These are phyloP conservation scores for Brachymystax lenok DNA, from an alignment of 2,797 vertebrate species.

Conservation along the genomic window DNA sequence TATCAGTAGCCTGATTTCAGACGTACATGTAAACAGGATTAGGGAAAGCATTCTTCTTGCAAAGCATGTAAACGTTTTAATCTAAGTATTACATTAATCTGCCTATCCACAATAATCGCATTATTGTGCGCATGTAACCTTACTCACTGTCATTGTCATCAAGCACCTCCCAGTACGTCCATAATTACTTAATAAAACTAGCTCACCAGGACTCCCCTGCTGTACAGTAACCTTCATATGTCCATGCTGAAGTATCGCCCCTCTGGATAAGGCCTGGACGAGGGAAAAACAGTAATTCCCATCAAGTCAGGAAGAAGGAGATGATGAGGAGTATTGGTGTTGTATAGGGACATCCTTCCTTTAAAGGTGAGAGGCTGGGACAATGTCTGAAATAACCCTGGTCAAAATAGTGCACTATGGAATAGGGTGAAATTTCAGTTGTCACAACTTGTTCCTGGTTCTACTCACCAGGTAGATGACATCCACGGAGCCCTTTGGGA, in stretches of 20 bases:
- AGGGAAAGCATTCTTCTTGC: too few species aligned
- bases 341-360: neutral
- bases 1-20: too few species aligned
- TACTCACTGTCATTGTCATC: neutral
- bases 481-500: slow-evolving; percentile 29
- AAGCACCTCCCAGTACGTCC: neutral
- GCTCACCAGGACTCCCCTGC: neutral
- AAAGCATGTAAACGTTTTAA: too few species aligned
- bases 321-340: neutral
- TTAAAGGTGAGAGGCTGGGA: neutral
- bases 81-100: too few species aligned
- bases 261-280: slow-evolving; percentile 56
- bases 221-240: slow-evolving; percentile 8
- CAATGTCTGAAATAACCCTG: too few species aligned
- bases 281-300: neutral
- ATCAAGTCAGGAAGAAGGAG: neutral
- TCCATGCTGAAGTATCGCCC: slow-evolving; percentile 48
- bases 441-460: neutral
- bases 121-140: too few species aligned
- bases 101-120: too few species aligned
- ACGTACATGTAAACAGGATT: too few species aligned
- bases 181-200: neutral
- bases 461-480: slow-evolving; percentile 68
- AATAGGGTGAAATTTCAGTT: neutral
- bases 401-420: neutral